Conservation (phyloP, 2,888 invertebrate genomes). For the Dermolepida albohirtum region DNA sequence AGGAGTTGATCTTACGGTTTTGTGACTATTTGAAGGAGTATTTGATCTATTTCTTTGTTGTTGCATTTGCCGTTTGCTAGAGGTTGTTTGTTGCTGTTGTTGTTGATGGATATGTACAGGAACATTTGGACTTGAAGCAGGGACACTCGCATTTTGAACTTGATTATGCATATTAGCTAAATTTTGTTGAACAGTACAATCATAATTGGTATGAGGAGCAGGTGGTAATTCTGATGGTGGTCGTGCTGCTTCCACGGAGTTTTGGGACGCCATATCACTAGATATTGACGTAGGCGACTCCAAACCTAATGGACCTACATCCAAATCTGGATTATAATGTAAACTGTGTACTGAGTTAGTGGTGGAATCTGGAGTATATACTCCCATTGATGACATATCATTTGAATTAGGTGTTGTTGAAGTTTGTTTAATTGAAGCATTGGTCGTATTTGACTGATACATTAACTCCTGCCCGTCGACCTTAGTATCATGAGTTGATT, state of each 20-base stretch:
- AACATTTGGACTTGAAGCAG: constrained; percentile 64
- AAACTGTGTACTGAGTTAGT: constrained; percentile 85
- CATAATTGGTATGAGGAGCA: constrained; percentile 65
- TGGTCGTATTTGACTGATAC: constrained; percentile 54
- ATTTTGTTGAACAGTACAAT: constrained; percentile 82
- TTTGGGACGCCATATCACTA: constrained; percentile 84
- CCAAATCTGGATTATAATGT: constrained; percentile 83
- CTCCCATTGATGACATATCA: constrained; percentile 84
- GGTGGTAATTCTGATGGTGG: constrained; percentile 69
- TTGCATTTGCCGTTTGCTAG: constrained; percentile 60
- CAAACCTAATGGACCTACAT: constrained; percentile 84
- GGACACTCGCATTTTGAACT: constrained; percentile 56
- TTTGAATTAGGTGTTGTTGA: constrained; percentile 66
- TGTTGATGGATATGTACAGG: constrained; percentile 53
- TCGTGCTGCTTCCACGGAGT: constrained; percentile 72
- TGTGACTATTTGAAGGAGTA: constrained; percentile 62
- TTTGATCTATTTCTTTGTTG: constrained; percentile 59
- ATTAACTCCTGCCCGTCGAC: constrained; percentile 57
- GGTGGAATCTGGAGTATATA: constrained; percentile 87
- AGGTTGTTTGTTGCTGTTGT: constrained; percentile 59
- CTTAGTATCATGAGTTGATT: constrained; percentile 58
- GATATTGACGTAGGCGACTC: constrained; percentile 92
- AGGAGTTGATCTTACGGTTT: constrained; percentile 60
- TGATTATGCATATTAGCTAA: constrained; percentile 64
- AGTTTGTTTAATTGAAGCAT: constrained; percentile 63